A percentile compares a stretch with the other conserved stretches of the same genome.
Evolutionary conservation across 2,888 invertebrate species (phyloP).

Genomic region (Tetheella fluctuosa): DNA sequence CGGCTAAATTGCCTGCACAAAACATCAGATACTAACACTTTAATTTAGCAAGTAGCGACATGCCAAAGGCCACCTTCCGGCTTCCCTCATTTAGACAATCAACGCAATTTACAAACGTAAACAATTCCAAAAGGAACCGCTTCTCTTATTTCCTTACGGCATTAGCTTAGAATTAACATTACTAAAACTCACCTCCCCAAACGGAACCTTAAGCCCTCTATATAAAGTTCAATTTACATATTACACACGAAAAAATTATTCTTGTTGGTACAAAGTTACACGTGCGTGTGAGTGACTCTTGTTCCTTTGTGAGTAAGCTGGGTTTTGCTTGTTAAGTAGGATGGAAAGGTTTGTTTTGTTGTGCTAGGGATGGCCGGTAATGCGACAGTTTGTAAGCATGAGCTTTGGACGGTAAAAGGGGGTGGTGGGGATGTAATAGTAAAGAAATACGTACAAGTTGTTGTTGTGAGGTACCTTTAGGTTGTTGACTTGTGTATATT

Average conservation of each 20-base stretch:
- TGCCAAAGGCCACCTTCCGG: slow-evolving; percentile 18
- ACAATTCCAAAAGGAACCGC: slow-evolving; percentile 62
- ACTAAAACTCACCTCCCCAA: slow-evolving; percentile 49
- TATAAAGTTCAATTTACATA: slow-evolving; percentile 54
- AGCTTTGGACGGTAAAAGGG: slow-evolving; percentile 66
- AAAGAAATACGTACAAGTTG: slow-evolving; percentile 78
- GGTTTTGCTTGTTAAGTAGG: slow-evolving; percentile 44
- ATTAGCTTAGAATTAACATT: slow-evolving; percentile 78
- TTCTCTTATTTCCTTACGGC: slow-evolving; percentile 70
- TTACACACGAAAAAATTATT: slow-evolving; percentile 30
- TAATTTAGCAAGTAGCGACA: slow-evolving; percentile 13
- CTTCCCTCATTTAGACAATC: slow-evolving; percentile 37
- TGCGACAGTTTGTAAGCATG: slow-evolving; percentile 84
- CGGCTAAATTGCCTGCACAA: not conserved
- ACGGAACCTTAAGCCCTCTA: slow-evolving; percentile 43
- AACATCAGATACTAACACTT: slow-evolving; percentile 12
- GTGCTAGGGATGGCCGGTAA: slow-evolving; percentile 75
- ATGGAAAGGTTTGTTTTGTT: slow-evolving; percentile 50
- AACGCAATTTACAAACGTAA: slow-evolving; percentile 50
- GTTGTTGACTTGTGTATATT: slow-evolving; percentile 72
- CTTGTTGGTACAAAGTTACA: slow-evolving; percentile 39
- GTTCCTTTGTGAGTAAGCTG: slow-evolving; percentile 48
- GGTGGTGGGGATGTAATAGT: slow-evolving; percentile 55
- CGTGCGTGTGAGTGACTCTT: slow-evolving; percentile 41
- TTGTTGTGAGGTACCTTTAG: slow-evolving; percentile 51